Base-by-base conservation (phyloP, 2,797 vertebrate species). In the Erethizon dorsatum region DNA sequence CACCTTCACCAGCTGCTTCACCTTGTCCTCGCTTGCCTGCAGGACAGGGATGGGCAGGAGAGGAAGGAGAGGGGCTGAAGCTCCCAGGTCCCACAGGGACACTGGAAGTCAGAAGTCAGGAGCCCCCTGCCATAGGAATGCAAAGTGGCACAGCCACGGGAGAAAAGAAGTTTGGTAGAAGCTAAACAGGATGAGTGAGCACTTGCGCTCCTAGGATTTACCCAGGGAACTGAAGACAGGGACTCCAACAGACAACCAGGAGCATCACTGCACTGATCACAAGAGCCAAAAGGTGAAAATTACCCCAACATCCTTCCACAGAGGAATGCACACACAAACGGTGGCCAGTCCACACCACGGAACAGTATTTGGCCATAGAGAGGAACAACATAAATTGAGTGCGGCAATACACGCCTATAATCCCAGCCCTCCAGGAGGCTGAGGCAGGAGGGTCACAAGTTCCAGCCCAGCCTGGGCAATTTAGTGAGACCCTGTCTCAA, bases 11-110 rank as follows among this genome's bases (percentile, higher is more conserved):
- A 99, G 97, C 24, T 98, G 98, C 95, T 98, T 99, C 94, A 99
- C 99, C 75, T 99, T 99, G 84, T 98, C 96, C 82, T 99, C 99
- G 13, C 98, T 99, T 31, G 99, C 99, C 99, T 99, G 98, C 18
- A 57, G 61, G 82, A 96, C 84, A 54, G 96, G 41, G 18, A 71
- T 2, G 45, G 17, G 33, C 57, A 47, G 8, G 41, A 28, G 45
- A 24, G 37, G 22, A 24, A 57, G 52, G 71, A 0, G 20, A 65
- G 20, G 10, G 13, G 31, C 57, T 93, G 47, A 77, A 50, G 56
- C 59, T 26, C 45, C 8, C 3, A 1, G 47, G 52, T 59, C 52
- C 90, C 57, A 37, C 20, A 37, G 0, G 2, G 45, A 31, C 8
- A 24, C 33, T n/a, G n/a, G 0, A 12, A 4, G 5, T 41, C n/a